phyloP scores from a whole-genome alignment of 2,888 invertebrate genomes.

The Drosophila affinis region DNA sequence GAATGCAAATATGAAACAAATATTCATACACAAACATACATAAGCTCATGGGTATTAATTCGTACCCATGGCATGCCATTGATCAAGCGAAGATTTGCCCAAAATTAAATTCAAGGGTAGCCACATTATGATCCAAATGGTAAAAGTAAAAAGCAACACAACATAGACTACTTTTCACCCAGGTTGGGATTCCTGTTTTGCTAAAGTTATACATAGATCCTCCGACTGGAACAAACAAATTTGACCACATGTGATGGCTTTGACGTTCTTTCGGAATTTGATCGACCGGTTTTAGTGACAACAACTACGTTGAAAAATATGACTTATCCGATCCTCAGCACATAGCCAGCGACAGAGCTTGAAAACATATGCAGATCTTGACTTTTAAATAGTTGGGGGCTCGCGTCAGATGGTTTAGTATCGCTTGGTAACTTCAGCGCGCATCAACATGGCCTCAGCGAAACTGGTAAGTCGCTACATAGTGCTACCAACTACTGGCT shows the following conservation, averaged over 20 bases:
- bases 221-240: not conserved
- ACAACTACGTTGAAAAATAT: conserved; percentile 42
- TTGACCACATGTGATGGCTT: not conserved
- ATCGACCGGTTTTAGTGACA: conserved; percentile 50
- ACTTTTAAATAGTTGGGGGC: conserved; percentile 54
- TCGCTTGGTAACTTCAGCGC: conserved; percentile 73
- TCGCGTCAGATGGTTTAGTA: conserved; percentile 66
- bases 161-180: not conserved
- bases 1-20: not conserved
- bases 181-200: not conserved
- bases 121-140: not conserved
- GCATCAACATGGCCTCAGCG: conserved; percentile 76
- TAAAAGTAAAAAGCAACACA: not conserved
- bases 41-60: not conserved
- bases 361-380: conserved; percentile 61
- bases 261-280: conserved; percentile 17
- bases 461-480: conserved; percentile 73
- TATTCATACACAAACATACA: not conserved
- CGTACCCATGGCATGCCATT: not conserved
- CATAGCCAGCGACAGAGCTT: conserved; percentile 4
- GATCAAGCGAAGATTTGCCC: not conserved
- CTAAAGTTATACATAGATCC: not conserved
- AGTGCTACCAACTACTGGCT: not conserved
- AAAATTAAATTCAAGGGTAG: not conserved
- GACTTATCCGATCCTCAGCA: conserved; percentile 27